A percentile compares a stretch with the other conserved stretches of the same genome.
These are phyloP conservation scores for Nanorana parkeri DNA, from an alignment of 2,113 vertebrate species.

Conservation along the genomic window DNA sequence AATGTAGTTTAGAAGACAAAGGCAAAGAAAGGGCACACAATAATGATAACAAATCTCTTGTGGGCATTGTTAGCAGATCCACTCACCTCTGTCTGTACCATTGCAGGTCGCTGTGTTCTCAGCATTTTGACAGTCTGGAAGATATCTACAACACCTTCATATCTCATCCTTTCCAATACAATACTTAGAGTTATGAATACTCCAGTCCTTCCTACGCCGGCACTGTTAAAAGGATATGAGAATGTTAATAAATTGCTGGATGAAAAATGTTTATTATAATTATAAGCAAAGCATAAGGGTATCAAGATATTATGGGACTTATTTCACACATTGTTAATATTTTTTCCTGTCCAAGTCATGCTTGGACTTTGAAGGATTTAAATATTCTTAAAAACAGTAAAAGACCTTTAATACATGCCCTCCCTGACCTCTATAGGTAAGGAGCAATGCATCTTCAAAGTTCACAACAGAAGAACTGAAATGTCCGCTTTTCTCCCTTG, in stretches of 20 bases:
- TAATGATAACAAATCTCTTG: too few relatives aligned
- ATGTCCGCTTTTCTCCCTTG: too few relatives aligned
- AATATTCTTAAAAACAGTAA: background rate
- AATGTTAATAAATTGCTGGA: slow-evolving; percentile 42
- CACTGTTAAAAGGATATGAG: slow-evolving; percentile 72
- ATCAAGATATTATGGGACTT: background rate
- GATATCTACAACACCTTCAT: slow-evolving; percentile 99
- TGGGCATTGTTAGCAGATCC: background rate
- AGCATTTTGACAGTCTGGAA: slow-evolving; percentile 99
- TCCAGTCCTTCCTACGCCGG: slow-evolving; percentile 95
- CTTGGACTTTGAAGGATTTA: background rate
- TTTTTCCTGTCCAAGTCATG: background rate
- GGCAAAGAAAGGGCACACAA: too few relatives aligned
- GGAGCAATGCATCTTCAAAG: too few relatives aligned
- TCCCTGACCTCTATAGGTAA: too few relatives aligned
- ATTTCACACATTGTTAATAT: background rate
- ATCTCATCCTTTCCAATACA: slow-evolving; percentile 98
- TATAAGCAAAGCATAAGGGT: background rate
- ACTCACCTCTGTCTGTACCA: slow-evolving; percentile 98
- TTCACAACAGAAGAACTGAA: too few relatives aligned
- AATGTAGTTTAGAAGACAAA: too few relatives aligned
- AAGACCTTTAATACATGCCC: too few relatives aligned
- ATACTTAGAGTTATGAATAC: slow-evolving; percentile 99
- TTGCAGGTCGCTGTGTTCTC: slow-evolving; percentile 95
- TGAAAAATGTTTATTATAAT: background rate